These are phyloP conservation scores for Drosophila takahashii DNA, from an alignment of 1,140 invertebrate genomes.

Conservation along the genomic window DNA sequence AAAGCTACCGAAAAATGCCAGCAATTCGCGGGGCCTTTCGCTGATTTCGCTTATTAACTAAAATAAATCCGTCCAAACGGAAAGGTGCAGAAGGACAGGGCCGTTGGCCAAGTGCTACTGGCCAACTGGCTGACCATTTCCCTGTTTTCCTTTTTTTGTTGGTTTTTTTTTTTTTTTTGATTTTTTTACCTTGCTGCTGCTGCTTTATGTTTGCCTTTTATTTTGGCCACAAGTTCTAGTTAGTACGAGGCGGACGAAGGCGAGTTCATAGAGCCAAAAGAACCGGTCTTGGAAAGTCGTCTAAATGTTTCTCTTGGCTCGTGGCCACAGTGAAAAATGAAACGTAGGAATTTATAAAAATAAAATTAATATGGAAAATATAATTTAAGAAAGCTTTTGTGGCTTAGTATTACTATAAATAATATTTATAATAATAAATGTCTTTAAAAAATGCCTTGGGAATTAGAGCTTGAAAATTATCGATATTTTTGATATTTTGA, in stretches of 20 bases:
- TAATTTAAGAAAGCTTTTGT: no score
- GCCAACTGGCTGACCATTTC: conserved; percentile 31
- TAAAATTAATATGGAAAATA: background rate
- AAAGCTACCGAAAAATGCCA: conserved; percentile 7
- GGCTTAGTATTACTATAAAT: no score
- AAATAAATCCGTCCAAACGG: conserved; percentile 17
- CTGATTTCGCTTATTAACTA: conserved; percentile 20
- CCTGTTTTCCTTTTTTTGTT: conserved; percentile 4
- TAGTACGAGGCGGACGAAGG: conserved; percentile 38
- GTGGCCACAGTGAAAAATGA: background rate
- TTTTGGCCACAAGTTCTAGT: conserved; percentile 64
- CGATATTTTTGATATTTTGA: no score
- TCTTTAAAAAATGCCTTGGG: no score
- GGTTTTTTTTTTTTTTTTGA: background rate
- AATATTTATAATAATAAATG: no score
- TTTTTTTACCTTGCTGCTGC: background rate
- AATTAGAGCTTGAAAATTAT: no score
- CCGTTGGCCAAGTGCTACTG: conserved; percentile 32
- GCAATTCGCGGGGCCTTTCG: background rate
- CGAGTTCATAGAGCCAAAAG: conserved; percentile 54
- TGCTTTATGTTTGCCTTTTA: conserved; percentile 51
- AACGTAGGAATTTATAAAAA: background rate
- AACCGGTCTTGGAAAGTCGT: conserved; percentile 70
- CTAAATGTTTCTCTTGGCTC: conserved; percentile 55
- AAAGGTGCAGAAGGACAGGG: conserved; percentile 26